phyloP scores from a whole-genome alignment of 2,888 invertebrate genomes.

The Sycophila texana region DNA sequence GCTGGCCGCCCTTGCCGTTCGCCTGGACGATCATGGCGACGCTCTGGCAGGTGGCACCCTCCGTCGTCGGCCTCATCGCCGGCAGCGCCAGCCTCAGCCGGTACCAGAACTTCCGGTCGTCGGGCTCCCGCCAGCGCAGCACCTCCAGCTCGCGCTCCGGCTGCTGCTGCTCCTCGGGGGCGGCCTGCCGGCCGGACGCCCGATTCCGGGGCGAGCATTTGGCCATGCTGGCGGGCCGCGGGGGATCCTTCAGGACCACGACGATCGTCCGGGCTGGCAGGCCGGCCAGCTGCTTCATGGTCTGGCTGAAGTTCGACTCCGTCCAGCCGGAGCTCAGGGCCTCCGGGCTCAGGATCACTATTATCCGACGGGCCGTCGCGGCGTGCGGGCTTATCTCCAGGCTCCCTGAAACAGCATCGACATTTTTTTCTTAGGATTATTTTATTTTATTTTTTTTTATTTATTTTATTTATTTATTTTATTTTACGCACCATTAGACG shows the following conservation, averaged over 20 bases:
- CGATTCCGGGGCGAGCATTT: conserved; percentile 63
- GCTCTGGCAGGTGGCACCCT: conserved; percentile 62
- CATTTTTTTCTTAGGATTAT: conserved; percentile 46
- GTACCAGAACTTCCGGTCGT: conserved; percentile 80
- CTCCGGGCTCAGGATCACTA: conserved; percentile 77
- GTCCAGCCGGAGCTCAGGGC: conserved; percentile 76
- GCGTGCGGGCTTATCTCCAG: conserved; percentile 78
- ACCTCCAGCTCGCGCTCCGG: conserved; percentile 61
- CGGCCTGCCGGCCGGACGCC: conserved; percentile 64
- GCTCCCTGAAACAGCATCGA: conserved; percentile 77
- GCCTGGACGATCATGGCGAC: conserved; percentile 73
- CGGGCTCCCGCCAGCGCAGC: conserved; percentile 66
- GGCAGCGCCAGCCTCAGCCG: conserved; percentile 79
- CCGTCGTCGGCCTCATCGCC: conserved; percentile 34
- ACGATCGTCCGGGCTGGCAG: conserved; percentile 69
- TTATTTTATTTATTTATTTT: too few species aligned
- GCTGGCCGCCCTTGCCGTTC: conserved; percentile 64
- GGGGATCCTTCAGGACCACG: conserved; percentile 75
- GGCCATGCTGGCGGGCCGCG: conserved; percentile 70
- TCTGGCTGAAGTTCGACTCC: conserved; percentile 72
- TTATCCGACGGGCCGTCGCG: conserved; percentile 77
- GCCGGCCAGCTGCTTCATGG: conserved; percentile 75
- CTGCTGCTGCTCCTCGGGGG: conserved; percentile 68
- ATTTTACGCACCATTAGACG: too few species aligned
- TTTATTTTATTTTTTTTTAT: neutral